phyloP scores from a whole-genome alignment of 2,797 vertebrate genomes.

The Malacoctenus gilli region DNA sequence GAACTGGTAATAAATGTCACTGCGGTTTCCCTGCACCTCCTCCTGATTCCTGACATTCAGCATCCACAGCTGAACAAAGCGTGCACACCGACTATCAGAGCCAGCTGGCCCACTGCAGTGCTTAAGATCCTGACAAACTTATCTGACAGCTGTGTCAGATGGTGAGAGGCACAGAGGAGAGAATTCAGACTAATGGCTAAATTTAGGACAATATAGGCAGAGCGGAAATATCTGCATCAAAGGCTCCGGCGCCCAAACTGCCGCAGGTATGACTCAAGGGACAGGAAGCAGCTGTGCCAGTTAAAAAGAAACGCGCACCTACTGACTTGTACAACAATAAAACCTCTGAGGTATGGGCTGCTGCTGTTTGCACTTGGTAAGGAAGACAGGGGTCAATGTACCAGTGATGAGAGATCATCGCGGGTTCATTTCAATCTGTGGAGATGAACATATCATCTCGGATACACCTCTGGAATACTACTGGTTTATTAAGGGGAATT shows the following conservation, averaged over 20 bases:
- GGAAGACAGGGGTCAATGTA: no score
- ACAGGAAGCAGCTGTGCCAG: constrained; percentile 20
- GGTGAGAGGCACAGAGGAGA: constrained; percentile 34
- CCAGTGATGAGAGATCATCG: no score
- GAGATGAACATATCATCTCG: no score
- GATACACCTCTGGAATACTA: no score
- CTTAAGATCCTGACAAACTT: constrained; percentile 43
- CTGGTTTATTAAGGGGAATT: no score
- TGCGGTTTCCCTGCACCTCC: constrained; percentile 8
- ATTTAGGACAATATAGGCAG: constrained; percentile 48
- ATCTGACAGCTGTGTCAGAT: constrained; percentile 59
- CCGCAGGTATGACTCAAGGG: constrained; percentile 11
- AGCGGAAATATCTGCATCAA: constrained; percentile 28
- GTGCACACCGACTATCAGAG: constrained; percentile 46
- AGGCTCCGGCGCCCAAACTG: constrained; percentile 13
- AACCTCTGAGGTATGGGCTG: no score
- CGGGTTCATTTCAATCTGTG: no score
- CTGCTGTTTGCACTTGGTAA: no score
- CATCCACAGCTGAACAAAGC: constrained; percentile 40
- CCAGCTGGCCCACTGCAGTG: constrained; percentile 28
- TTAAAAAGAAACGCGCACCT: constrained; percentile 2
- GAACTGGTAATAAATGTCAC: constrained; percentile 5
- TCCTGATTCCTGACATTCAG: constrained; percentile 32
- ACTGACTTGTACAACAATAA: no score
- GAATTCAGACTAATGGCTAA: constrained; percentile 45